Conservation (phyloP, 2,113 vertebrate species). For the Ifrita kowaldi region DNA sequence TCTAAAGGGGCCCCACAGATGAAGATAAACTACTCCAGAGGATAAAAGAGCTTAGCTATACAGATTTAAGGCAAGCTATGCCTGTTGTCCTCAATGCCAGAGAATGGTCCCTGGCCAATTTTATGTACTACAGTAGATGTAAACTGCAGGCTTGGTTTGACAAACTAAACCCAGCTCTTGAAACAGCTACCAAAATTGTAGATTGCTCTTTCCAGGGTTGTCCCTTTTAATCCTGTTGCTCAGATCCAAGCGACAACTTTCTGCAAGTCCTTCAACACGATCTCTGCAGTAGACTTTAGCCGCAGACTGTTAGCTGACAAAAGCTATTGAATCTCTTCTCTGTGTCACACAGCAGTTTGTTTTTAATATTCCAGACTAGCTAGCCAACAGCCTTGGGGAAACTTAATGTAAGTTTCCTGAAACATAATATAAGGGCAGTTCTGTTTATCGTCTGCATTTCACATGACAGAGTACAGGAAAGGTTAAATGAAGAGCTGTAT, state of each 20-base stretch:
- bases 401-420: conserved; percentile 10
- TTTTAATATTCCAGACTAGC: not conserved
- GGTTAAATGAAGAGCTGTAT: not conserved
- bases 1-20: not conserved
- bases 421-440: conserved; percentile 28
- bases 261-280: not conserved
- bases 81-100: not conserved
- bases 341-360: not conserved
- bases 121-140: not conserved
- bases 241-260: not conserved
- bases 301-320: not conserved
- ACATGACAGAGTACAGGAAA: not conserved
- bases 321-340: not conserved
- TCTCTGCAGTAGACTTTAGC: not conserved
- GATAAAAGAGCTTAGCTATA: not conserved
- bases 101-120: not conserved
- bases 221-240: not conserved
- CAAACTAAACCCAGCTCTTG: not conserved
- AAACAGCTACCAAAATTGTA: not conserved
- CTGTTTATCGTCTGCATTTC: not conserved
- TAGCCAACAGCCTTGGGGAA: conserved; percentile 11
- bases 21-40: not conserved
- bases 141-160: not conserved
- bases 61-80: not conserved
- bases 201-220: not conserved